These are phyloP conservation scores for Torymus texanus DNA, from an alignment of 2,888 invertebrate species.

Conservation along the genomic window DNA sequence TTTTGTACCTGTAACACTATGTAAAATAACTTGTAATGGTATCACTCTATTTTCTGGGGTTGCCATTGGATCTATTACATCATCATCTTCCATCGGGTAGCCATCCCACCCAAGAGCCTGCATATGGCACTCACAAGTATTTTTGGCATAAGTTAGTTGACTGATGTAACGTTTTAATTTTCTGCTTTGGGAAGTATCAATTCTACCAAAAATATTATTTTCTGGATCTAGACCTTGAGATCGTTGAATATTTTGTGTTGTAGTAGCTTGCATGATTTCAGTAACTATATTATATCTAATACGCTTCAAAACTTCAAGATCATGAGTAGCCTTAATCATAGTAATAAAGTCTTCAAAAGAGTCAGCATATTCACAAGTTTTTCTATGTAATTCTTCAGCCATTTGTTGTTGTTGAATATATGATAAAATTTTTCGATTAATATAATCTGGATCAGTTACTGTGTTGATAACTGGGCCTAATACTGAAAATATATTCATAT, in stretches of 20 bases:
- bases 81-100: conserved; percentile 72
- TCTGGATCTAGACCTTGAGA: conserved; percentile 87
- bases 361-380: conserved; percentile 91
- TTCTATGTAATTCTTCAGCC: conserved; percentile 85
- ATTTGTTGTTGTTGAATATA: conserved; percentile 89
- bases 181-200: conserved; percentile 87
- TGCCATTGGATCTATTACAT: conserved; percentile 65
- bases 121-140: conserved; percentile 86
- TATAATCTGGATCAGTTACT: conserved; percentile 92
- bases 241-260: conserved; percentile 91
- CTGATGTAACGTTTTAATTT: conserved; percentile 90
- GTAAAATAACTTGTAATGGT: conserved; percentile 84
- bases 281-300: conserved; percentile 92
- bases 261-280: conserved; percentile 95
- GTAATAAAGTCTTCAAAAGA: conserved; percentile 93
- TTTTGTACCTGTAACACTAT: conserved; percentile 79
- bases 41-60: conserved; percentile 75
- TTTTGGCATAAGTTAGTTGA: conserved; percentile 87
- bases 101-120: conserved; percentile 87
- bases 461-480: conserved; percentile 89
- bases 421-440: conserved; percentile 89
- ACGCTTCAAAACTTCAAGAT: conserved; percentile 88
- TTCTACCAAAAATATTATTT: conserved; percentile 79
- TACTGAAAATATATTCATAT: conserved; percentile 75
- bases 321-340: conserved; percentile 87